Evolutionary conservation across 2,797 vertebrate species (phyloP).

Genomic region (Silurus aristotelis): DNA sequence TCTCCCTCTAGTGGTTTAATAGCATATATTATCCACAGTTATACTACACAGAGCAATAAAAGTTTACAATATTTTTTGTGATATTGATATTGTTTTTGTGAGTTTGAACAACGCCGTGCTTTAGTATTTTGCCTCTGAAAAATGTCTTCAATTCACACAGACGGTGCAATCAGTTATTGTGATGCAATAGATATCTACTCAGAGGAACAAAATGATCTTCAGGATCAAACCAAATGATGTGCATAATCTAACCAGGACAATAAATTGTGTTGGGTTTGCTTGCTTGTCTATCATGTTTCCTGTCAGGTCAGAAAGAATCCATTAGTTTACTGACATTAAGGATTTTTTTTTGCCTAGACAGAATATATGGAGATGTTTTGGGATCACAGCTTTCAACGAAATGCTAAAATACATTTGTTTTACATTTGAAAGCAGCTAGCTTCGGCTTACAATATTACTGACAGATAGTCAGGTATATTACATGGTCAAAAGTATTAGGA

Average conservation of each 20-base stretch:
- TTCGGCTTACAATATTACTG: neutral
- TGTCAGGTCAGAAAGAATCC: neutral
- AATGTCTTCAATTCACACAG: neutral
- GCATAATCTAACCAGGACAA: neutral
- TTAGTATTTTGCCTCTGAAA: neutral
- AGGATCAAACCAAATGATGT: neutral
- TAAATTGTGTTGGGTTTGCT: neutral
- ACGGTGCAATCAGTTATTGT: neutral
- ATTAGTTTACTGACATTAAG: neutral
- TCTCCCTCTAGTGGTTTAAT: constrained; percentile 44
- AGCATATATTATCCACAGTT: neutral
- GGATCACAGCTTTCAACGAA: neutral
- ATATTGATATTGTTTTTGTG: neutral
- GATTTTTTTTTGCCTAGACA: neutral
- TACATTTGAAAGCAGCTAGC: too few species aligned
- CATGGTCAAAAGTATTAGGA: too few species aligned
- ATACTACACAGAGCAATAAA: neutral
- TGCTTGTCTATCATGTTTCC: neutral
- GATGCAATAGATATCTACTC: neutral
- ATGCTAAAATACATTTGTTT: too few species aligned
- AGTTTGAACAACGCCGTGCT: neutral
- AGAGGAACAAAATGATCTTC: neutral
- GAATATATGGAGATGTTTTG: neutral
- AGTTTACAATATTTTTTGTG: neutral
- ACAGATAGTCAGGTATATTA: neutral